Evolutionary conservation across 2,888 invertebrate species (phyloP).

Genomic region (Hylaea fasciaria): DNA sequence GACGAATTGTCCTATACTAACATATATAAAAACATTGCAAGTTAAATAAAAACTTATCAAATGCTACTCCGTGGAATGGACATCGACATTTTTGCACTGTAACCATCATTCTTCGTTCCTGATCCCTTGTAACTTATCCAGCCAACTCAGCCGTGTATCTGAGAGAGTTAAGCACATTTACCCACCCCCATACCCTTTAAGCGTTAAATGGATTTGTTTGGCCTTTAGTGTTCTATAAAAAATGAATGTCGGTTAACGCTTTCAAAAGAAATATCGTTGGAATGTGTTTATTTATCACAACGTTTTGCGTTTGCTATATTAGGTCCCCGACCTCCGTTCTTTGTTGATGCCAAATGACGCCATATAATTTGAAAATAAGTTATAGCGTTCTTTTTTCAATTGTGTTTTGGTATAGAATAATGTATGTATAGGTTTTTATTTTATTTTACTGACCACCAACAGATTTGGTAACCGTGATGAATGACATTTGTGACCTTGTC

Average conservation of each 20-base stretch:
- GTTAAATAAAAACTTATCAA: no score
- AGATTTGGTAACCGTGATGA: no score
- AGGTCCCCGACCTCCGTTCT: constrained; percentile 8
- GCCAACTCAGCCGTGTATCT: background rate
- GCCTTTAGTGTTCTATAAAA: constrained; percentile 6
- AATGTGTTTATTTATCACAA: constrained; percentile 18
- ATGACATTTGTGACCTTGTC: no score
- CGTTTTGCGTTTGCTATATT: constrained; percentile 3
- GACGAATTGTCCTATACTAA: no score
- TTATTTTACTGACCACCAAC: no score
- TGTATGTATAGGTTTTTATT: no score
- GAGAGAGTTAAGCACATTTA: background rate
- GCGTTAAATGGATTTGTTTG: constrained; percentile 13
- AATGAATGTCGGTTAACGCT: constrained; percentile 11
- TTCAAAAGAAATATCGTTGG: constrained; percentile 15
- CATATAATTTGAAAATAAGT: constrained; percentile 15
- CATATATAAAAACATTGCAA: no score
- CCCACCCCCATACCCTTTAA: constrained; percentile 1
- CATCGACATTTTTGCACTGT: no score
- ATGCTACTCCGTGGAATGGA: no score
- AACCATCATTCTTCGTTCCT: no score
- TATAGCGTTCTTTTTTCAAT: constrained; percentile 2
- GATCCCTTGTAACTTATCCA: background rate
- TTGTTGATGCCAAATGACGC: constrained; percentile 15
- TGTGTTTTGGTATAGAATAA: background rate